Base-by-base conservation (phyloP, 2,113 vertebrate genomes). In the Cisticola juncidis region DNA sequence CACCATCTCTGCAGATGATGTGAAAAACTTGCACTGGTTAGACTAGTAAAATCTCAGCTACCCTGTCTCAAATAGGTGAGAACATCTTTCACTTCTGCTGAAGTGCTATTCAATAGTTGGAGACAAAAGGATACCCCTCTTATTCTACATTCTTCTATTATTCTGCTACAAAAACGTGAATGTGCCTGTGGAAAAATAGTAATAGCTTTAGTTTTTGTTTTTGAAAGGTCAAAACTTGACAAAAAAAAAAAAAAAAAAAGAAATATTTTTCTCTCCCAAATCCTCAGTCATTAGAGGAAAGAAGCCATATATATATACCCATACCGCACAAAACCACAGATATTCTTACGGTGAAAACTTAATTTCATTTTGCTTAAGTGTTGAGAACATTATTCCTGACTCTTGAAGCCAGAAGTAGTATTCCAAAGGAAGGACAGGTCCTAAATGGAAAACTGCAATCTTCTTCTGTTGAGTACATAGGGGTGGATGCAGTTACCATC, bases 221-320 rank as follows among this genome's bases (percentile, higher is more conserved):
- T 69, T 9, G 3, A 54, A 38, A 56, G 35, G 13, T 48, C 7
- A 64, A 72, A 80, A 24, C 4, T 1, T 29, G 16, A 62, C 68
- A 54, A 70, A 48, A 38, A 66, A 58, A 42, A 70, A 48, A 38
- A 66, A 58, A 42, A 70, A 48, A 38, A 66, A 88, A 61, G 1
- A 60, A 12, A 36, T 1, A 6, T 58, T 71, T 64, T 64, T 10
- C 7, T 45, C 5, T 7, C 18, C 1, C 0, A 18, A 36, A 65
- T 60, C 31, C 15, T 70, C 31, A 42, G 7, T 50, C 15, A 36
- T 71, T 66, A 74, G 29, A 57, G 12, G 24, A 92, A 88, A 65
- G 12, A 12, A 57, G 31, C 3, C 11, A 23, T 50, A 25, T 54
- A 26, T 14, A 35, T 21, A 44, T 44, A 50, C 0, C 31, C 11